A percentile compares a stretch with the other conserved stretches of the same genome.
phyloP scores from a whole-genome alignment of 2,797 vertebrate genomes.

The Telmatherina bonti region DNA sequence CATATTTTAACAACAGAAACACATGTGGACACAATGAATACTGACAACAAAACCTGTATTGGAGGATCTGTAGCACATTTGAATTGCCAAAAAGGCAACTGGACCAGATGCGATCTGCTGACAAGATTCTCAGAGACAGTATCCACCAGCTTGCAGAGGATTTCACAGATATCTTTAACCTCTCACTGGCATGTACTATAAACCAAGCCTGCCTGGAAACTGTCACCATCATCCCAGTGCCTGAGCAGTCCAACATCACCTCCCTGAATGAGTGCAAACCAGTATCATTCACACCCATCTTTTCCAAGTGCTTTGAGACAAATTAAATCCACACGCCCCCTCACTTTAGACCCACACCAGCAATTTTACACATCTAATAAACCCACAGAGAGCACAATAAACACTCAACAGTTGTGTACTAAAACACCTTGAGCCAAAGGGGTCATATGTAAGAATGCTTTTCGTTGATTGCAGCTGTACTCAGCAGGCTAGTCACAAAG shows the following conservation, averaged over 20 bases:
- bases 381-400: neutral
- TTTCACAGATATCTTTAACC: neutral
- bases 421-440: neutral
- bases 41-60: slow-evolving; percentile 22
- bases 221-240: neutral
- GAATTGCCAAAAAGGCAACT: too few species aligned
- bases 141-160: neutral
- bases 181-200: neutral
- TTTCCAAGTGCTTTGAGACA: too few species aligned
- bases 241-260: neutral
- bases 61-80: slow-evolving; percentile 13
- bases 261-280: neutral
- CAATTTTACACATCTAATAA: neutral
- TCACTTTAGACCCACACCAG: neutral
- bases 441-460: neutral
- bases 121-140: neutral
- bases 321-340: too few species aligned
- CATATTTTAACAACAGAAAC: slow-evolving; percentile 36
- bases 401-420: too few species aligned
- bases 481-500: too few species aligned
- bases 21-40: slow-evolving; percentile 21
- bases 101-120: too few species aligned
- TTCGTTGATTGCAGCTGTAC: neutral
- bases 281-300: neutral
- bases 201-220: neutral